phyloP scores from a whole-genome alignment of 37 sponge, comb jelly and placozoan species.

The Ephydatia muelleri region DNA sequence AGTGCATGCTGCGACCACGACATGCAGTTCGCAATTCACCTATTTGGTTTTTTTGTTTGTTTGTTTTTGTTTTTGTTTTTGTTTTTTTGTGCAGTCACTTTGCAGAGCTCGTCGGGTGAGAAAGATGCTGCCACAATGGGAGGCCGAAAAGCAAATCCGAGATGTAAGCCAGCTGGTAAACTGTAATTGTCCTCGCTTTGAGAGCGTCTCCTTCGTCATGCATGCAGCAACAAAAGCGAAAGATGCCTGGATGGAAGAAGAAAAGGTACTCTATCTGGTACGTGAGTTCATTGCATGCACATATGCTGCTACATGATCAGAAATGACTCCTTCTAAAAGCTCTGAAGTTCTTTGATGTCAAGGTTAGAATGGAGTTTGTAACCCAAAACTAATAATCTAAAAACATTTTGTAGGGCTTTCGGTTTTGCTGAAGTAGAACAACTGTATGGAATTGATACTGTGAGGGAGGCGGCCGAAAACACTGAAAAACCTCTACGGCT shows the following conservation, averaged over 20 bases:
- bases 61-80: no score
- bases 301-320: not conserved
- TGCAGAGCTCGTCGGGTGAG: constrained; percentile 54
- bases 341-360: constrained; percentile 82
- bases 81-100: constrained; percentile 29
- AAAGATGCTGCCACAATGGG: constrained; percentile 51
- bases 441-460: constrained; percentile 82
- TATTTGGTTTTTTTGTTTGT: no score
- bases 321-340: constrained; percentile 28
- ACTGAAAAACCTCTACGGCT: constrained; percentile 80
- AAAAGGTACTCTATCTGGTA: constrained; percentile 63
- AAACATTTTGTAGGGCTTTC: constrained; percentile 68
- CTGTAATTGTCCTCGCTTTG: not conserved
- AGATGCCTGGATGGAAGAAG: constrained; percentile 62
- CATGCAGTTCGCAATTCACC: not conserved
- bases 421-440: constrained; percentile 90
- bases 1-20: not conserved
- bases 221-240: constrained; percentile 62
- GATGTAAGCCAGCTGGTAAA: constrained; percentile 39
- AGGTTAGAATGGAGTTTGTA: constrained; percentile 31
- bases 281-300: constrained; percentile 20
- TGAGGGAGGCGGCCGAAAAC: constrained; percentile 73
- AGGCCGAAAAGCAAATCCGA: constrained; percentile 55
- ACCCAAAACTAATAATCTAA: not conserved
- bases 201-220: not conserved